phyloP scores from a whole-genome alignment of 2,888 invertebrate species.

The Pemphredon lugubris region DNA sequence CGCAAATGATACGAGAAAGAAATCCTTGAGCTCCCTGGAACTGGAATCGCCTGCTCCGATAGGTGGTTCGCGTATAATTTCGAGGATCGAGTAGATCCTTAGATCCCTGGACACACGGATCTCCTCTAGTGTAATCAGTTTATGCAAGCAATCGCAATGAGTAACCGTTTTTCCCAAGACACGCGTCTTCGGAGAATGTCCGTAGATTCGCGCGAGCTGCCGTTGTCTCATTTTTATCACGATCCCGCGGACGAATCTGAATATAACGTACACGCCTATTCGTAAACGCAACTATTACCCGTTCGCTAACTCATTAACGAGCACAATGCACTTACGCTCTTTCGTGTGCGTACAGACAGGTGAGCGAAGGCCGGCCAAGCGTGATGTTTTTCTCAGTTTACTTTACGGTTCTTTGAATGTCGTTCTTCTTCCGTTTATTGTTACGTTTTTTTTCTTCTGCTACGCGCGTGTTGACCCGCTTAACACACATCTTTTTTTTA shows the following conservation, averaged over 20 bases:
- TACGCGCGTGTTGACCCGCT: conserved; percentile 41
- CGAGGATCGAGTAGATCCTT: no score
- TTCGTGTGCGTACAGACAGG: conserved; percentile 49
- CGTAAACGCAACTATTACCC: conserved; percentile 52
- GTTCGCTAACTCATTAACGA: conserved; percentile 58
- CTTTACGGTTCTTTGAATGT: conserved; percentile 61
- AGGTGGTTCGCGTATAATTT: no score
- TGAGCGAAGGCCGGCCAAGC: conserved; percentile 62
- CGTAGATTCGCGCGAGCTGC: conserved; percentile 3
- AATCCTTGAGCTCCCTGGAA: no score
- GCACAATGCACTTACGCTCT: conserved; percentile 57
- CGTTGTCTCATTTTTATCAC: conserved; percentile 49
- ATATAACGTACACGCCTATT: conserved; percentile 50
- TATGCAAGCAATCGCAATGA: conserved; percentile 8
- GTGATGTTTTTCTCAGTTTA: conserved; percentile 53
- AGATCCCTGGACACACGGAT: no score
- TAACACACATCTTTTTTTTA: conserved; percentile 18
- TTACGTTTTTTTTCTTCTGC: conserved; percentile 40
- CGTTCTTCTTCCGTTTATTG: conserved; percentile 60
- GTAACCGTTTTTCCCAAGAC: conserved; percentile 47
- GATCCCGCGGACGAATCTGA: conserved; percentile 43
- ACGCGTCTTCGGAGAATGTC: conserved; percentile 26
- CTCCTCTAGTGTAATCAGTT: no score
- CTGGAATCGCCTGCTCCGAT: no score
- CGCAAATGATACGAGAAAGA: no score